A percentile compares a stretch with the other conserved stretches of the same genome.
Evolutionary conservation across 2,113 vertebrate species (phyloP).

Genomic region (Psettodes erumei): DNA sequence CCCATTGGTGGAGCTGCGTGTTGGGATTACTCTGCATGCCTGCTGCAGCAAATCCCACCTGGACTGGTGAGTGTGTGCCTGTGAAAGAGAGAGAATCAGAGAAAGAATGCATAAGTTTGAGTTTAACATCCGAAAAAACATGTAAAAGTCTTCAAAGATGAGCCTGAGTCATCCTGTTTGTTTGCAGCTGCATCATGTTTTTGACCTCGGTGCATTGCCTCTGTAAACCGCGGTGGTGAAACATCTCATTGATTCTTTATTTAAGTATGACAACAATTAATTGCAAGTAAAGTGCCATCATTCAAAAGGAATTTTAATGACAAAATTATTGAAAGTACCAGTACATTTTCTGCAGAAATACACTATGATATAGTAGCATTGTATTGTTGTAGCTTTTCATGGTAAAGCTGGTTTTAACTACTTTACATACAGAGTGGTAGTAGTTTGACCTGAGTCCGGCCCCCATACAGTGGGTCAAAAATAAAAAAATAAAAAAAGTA

Average conservation of each 20-base stretch:
- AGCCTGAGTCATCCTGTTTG: conserved; percentile 39
- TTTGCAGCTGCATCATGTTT: conserved; percentile 28
- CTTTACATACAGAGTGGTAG: too few species aligned
- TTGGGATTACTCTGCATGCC: conserved; percentile 62
- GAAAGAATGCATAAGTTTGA: not conserved
- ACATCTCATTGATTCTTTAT: too few species aligned
- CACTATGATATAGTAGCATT: not conserved
- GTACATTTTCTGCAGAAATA: not conserved
- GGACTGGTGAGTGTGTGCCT: conserved; percentile 55
- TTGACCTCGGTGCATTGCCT: too few species aligned
- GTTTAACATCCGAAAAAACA: not conserved
- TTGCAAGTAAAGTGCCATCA: too few species aligned
- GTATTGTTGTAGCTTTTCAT: not conserved
- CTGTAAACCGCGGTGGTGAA: too few species aligned
- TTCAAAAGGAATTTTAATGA: too few species aligned
- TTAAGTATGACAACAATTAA: too few species aligned
- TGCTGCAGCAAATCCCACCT: conserved; percentile 1
- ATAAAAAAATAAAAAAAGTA: too few species aligned
- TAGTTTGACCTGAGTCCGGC: too few species aligned
- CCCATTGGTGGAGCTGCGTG: conserved; percentile 56
- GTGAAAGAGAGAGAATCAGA: not conserved
- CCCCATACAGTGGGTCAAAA: too few species aligned
- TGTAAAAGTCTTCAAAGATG: too few species aligned
- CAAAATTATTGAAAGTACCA: not conserved
- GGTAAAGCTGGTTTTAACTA: too few species aligned